Conservation (phyloP, 2,888 invertebrate genomes). For the Camponotus fellah region DNA sequence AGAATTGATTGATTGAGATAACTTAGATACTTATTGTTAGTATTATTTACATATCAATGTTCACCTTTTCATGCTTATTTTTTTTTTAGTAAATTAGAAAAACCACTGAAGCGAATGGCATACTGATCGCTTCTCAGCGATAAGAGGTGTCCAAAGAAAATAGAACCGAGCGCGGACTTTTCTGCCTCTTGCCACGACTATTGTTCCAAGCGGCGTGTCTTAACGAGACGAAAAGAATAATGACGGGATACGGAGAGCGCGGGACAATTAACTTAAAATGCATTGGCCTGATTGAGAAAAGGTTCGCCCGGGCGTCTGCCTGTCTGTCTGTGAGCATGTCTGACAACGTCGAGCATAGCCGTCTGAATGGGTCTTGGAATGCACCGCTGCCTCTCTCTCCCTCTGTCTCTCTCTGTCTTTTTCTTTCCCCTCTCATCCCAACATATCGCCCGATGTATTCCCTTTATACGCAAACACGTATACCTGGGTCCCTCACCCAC, state of each 20-base stretch:
- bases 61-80: not conserved
- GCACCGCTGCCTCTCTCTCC: conserved; percentile 69
- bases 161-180: not conserved
- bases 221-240: conserved; percentile 61
- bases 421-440: conserved; percentile 18
- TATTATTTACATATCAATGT: not conserved
- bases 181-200: conserved; percentile 1
- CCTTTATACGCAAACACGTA: conserved; percentile 77
- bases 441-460: conserved; percentile 72
- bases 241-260: conserved; percentile 63
- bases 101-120: not conserved
- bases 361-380: conserved; percentile 82
- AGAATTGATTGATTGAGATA: conserved; percentile 9
- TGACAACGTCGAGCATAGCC: conserved; percentile 82
- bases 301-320: conserved; percentile 77
- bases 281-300: conserved; percentile 78
- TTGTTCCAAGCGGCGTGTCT: conserved; percentile 32
- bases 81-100: not conserved
- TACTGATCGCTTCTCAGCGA: conserved; percentile 9
- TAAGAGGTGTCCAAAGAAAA: conserved; percentile 36
- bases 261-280: conserved; percentile 80
- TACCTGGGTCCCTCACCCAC: conserved; percentile 69
- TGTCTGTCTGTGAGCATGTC: conserved; percentile 82
- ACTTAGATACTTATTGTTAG: not conserved
- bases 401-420: conserved; percentile 61